Evolutionary conservation across 2,888 invertebrate species (phyloP), one percentile per base, ranked within the genome.

Genomic region (Crocallis elinguaria): DNA sequence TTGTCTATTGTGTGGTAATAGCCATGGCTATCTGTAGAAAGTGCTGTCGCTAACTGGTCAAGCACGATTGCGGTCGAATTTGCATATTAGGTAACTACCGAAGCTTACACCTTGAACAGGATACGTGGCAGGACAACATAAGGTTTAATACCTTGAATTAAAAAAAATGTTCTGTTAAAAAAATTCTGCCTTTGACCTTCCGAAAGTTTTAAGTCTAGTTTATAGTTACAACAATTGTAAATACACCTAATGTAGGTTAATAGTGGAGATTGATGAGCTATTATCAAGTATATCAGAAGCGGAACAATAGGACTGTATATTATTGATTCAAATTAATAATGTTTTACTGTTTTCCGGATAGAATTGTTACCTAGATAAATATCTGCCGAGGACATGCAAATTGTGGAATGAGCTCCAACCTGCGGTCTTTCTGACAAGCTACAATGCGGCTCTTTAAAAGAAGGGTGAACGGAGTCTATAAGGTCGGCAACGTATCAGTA

Each of bases 1-100:
- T 88, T 70, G 75, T 72, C 69, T 69, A 85, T 86, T 88, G 84
- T 87, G 85, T 88, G 83, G 75, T 82, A 86, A 84, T 82, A 71
- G 62, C 66, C 60, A 63, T 68, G 59, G 58, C 65, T 67, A 63
- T 67, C 73, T 58, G 79, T 84, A 82, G 88, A 88, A 88, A 88
- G 88, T 85, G 68, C 57, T 57, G 42, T 53, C 69, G 77, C 79
- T 84, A 83, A 83, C 79, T 82, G 79, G 77, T 70, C 78, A 75
- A 69, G 71, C 81, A 81, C 84, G 82, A 82, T 79, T 71, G 77
- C 75, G 78, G 74, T 51, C 76, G 69, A 69, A 84, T 86, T 86
- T 79, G 76, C 88, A 84, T 77, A 70, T 75, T 82, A 82, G 79
- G 79, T 86, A 86, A 85, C 75, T 72, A 65, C 69, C 69, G 64